Conservation (phyloP, 1,140 invertebrate species). For the Drosophila arizonae region DNA sequence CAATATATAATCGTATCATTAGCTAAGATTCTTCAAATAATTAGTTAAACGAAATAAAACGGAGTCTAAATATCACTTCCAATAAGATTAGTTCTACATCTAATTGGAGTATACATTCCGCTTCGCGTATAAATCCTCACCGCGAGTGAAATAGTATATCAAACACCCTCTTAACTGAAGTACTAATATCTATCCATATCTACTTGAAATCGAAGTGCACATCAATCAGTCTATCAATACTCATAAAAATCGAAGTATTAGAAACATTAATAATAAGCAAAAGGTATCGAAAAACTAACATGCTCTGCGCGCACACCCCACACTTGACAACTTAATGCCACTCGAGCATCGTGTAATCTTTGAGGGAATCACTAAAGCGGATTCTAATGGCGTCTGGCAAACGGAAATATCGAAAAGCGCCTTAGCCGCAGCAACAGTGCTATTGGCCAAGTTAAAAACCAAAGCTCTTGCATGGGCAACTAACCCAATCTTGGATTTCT, state of each 20-base stretch:
- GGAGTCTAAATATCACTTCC: no score
- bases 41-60: no score
- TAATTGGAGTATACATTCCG: no score
- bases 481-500: conserved; percentile 44
- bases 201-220: neutral
- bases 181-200: neutral
- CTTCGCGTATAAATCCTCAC: no score
- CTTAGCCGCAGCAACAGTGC: conserved; percentile 38
- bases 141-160: no score
- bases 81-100: no score
- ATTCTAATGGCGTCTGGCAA: conserved; percentile 63
- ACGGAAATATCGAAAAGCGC: conserved; percentile 68
- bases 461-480: conserved; percentile 14
- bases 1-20: neutral
- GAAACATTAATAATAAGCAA: neutral
- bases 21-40: no score
- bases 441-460: conserved; percentile 13
- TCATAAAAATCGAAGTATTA: neutral
- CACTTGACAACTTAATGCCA: conserved; percentile 52
- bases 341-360: conserved; percentile 57
- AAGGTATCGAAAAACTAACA: conserved; percentile 3
- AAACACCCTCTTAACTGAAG: neutral
- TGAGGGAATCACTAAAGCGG: conserved; percentile 70
- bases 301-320: conserved; percentile 21
- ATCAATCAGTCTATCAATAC: neutral